Base-by-base conservation (phyloP, 2,113 vertebrate genomes). In the Podiceps cristatus region DNA sequence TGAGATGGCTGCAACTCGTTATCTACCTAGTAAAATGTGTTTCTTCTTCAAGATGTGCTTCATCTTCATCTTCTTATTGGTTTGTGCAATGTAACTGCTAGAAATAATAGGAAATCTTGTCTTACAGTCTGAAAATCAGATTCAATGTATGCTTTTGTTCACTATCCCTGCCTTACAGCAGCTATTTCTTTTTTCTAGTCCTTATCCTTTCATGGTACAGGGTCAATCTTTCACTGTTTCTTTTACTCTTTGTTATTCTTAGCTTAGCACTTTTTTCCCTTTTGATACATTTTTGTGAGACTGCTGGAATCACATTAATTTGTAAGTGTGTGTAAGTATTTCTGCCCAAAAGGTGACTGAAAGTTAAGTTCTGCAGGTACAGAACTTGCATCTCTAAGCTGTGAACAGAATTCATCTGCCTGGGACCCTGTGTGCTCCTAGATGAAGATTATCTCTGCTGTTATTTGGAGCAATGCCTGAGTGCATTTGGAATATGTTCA, bases 391-490 rank as follows among this genome's bases (percentile, higher is more conserved):
- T 5, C 28, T 67, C 28, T 75, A 29, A 40, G 4, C n/a, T 83
- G 24, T 45, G 35, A 81, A 75, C 5, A 60, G 49, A 72, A 86
- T 79, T 87, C 7, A 15, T 90, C 50, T 94, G n/a, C 37, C 60
- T 68, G 37, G 44, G 35, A 86, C 49, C 16, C 29, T 44, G 11
- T 10, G 18, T 64, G 59, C 40, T 79, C 37, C 79, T 75, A 56
- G 16, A 79, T 27, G 42, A 75, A 94, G 58, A 82, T 86, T 72
- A 42, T 85, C 33, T 82, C 77, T 49, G 10, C 28, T 86, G 77
- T 40, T 64, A 68, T 80, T 87, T 94, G 90, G 85, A 96, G 62
- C 37, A 82, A 79, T 42, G 78, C 75, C 75, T 71, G 71, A 93
- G 50, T 68, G 33, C 19, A 20, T 91, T 73, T 96, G 85, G 90